Base-by-base conservation (phyloP, 2,888 invertebrate genomes). In the Hypomecis punctinalis region DNA sequence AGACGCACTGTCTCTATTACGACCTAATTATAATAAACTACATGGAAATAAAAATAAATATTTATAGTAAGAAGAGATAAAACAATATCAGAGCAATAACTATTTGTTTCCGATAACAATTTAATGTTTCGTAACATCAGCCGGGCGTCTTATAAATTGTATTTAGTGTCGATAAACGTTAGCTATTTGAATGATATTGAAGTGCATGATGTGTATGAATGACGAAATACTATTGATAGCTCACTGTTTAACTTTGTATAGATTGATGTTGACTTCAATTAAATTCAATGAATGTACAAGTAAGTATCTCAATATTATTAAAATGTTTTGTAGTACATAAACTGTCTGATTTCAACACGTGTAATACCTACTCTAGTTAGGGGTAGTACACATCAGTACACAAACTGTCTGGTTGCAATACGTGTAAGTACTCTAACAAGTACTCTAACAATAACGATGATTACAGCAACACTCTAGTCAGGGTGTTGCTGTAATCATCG, bases 91-190 rank as follows among this genome's bases (percentile, higher is more conserved):
- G 6, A 61, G 62, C 39, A 68, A 59, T 61, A 67, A 54, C 40
- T 64, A 68, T 66, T 70, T 71, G 68, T 63, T 66, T 33, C 6
- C 62, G 69, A 66, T 69, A 71, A 54, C 23, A 23, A 23, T 2
- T 23, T 46, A 58, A 60, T 51, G 54, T 71, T 64, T 64, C 66
- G 43, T 64, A 66, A 67, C 58, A 39, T 54, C 36, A 13, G 9
- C 0, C 13, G 10, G 45, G 43, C 52, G 56, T 55, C 63, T 63
- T 63, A 64, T 65, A 61, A 62, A 70, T 56, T 48, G 42, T 61
- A 33, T 60, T 66, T 61, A 66, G 63, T 61, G 65, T 65, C 59
- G 60, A 67, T 67, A 66, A 61, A 68, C 60, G 11, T 55, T 13
- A 61, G 49, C 46, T 5, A 45, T 61, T 56, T 49, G 43, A 68